phyloP scores from a whole-genome alignment of 2,113 vertebrate species.

The Thamnaconus septentrionalis region DNA sequence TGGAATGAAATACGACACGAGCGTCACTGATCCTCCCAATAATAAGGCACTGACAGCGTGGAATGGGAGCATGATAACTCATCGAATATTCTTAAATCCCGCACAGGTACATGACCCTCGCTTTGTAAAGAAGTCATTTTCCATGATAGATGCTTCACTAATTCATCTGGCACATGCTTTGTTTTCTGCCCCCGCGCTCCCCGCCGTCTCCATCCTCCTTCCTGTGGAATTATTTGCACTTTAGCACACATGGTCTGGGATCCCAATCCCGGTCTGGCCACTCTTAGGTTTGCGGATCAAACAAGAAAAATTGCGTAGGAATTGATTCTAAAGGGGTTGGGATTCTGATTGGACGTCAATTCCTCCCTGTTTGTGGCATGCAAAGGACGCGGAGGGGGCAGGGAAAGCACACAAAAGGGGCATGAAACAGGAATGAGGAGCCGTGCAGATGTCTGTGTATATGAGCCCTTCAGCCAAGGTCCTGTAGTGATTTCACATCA shows the following conservation, averaged over 20 bases:
- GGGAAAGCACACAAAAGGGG: constrained; percentile 14
- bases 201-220: background rate
- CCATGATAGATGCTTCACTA: constrained; percentile 82
- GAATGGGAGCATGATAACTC: constrained; percentile 95
- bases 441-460: constrained; percentile 66
- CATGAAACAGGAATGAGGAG: constrained; percentile 56
- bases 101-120: constrained; percentile 87
- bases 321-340: too few relatives aligned
- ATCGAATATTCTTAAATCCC: constrained; percentile 83
- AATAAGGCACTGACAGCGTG: constrained; percentile 90
- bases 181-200: constrained; percentile 29
- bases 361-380: constrained; percentile 57
- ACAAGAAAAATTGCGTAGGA: too few relatives aligned
- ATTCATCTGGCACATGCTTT: constrained; percentile 85
- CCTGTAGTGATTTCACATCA: constrained; percentile 68
- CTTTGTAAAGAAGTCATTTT: constrained; percentile 87
- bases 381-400: too few relatives aligned
- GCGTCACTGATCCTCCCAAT: constrained; percentile 87
- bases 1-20: constrained; percentile 87
- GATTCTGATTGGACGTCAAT: too few relatives aligned
- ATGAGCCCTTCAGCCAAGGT: constrained; percentile 73
- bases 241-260: constrained; percentile 88
- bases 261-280: constrained; percentile 60
- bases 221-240: constrained; percentile 79
- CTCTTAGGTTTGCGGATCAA: constrained; percentile 13